Evolutionary conservation across 1,140 invertebrate genomes (phyloP).

Genomic region (Zaprionus taronus): DNA sequence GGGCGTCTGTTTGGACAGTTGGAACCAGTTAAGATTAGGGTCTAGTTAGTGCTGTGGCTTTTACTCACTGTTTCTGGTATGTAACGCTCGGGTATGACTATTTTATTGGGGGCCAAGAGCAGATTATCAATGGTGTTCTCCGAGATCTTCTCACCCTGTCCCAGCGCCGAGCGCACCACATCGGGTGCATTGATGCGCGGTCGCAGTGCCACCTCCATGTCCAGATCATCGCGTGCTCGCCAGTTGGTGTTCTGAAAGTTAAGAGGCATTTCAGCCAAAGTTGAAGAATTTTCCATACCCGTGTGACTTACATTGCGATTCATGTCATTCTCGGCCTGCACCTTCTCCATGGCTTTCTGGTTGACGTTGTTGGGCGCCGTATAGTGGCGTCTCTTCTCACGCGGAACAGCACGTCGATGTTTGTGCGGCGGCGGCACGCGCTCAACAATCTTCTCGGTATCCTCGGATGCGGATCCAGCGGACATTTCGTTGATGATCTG

Average conservation of each 20-base stretch:
- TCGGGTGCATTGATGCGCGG: slow-evolving; percentile 91
- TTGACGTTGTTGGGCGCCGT: slow-evolving; percentile 91
- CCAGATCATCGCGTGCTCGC: slow-evolving; percentile 92
- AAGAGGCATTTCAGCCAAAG: slow-evolving; percentile 5
- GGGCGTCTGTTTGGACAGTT: slow-evolving; percentile 86
- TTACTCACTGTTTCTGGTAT: slow-evolving; percentile 91
- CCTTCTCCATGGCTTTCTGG: slow-evolving; percentile 86
- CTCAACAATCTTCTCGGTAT: slow-evolving; percentile 82
- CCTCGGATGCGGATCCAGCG: slow-evolving; percentile 85
- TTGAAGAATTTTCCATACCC: neutral
- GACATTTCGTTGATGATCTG: slow-evolving; percentile 94
- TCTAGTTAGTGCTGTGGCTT: neutral
- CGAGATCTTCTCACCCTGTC: slow-evolving; percentile 85
- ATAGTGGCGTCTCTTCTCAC: slow-evolving; percentile 93
- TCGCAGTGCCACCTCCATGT: slow-evolving; percentile 92
- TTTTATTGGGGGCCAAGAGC: slow-evolving; percentile 94
- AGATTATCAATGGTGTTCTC: slow-evolving; percentile 93
- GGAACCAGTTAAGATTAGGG: neutral
- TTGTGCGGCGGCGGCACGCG: slow-evolving; percentile 83
- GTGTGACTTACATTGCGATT: slow-evolving; percentile 86
- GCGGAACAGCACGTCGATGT: slow-evolving; percentile 88
- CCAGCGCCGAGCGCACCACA: slow-evolving; percentile 92
- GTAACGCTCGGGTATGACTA: slow-evolving; percentile 95
- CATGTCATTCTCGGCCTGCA: slow-evolving; percentile 85
- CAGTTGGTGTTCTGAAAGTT: slow-evolving; percentile 85